Evolutionary conservation across 2,113 vertebrate species (phyloP).

Genomic region (Strix aluco): DNA sequence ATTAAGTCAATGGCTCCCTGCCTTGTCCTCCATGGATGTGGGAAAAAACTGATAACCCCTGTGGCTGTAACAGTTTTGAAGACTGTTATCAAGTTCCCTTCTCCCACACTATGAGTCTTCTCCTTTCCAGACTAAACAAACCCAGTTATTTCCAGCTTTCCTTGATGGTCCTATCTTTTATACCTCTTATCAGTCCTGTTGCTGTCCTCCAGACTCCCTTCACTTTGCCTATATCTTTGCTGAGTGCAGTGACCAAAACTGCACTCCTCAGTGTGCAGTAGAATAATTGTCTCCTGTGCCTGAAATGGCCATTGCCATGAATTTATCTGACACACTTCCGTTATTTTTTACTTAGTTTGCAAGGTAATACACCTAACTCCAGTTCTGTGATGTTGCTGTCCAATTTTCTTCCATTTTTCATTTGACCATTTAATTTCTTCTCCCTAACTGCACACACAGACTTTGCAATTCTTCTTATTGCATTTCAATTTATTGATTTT

Average conservation of each 20-base stretch:
- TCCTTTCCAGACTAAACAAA: slow-evolving; percentile 57
- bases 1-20: background rate
- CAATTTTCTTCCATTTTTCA: background rate
- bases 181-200: slow-evolving; percentile 35
- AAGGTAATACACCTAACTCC: background rate
- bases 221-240: background rate
- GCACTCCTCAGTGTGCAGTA: background rate
- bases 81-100: background rate
- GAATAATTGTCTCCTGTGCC: background rate
- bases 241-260: background rate
- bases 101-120: background rate
- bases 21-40: background rate
- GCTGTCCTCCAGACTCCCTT: background rate
- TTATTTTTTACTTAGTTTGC: background rate
- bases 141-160: slow-evolving; percentile 1
- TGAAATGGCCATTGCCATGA: background rate
- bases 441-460: background rate
- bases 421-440: background rate
- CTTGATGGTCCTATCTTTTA: background rate
- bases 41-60: background rate
- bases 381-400: background rate
- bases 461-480: background rate
- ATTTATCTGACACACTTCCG: background rate
- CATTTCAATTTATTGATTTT: slow-evolving; percentile 3
- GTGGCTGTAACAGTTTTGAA: background rate